A percentile compares a stretch with the other conserved stretches of the same genome.
Evolutionary conservation across 2,888 invertebrate species (phyloP).

Genomic region (Liodrosophila aerea): DNA sequence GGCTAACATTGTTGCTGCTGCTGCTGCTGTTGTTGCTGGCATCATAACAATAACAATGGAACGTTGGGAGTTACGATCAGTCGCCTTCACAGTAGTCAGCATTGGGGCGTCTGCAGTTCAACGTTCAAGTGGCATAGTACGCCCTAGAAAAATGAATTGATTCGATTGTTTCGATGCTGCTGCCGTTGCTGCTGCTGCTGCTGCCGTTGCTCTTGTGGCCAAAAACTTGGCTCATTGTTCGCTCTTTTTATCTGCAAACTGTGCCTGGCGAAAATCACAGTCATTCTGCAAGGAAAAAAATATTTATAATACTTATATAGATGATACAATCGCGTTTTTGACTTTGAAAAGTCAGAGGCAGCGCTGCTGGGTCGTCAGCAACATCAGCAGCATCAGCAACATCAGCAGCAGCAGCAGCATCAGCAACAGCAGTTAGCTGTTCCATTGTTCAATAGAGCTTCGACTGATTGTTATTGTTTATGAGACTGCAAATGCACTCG

Average conservation of each 20-base stretch:
- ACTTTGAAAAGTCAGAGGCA: conserved; percentile 74
- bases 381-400: conserved; percentile 25
- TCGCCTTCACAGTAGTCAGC: conserved; percentile 79
- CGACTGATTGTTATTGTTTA: conserved; percentile 63
- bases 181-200: conserved; percentile 13
- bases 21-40: conserved; percentile 38
- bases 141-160: conserved; percentile 80
- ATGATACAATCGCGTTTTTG: conserved; percentile 80
- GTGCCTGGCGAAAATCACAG: conserved; percentile 53
- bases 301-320: conserved; percentile 32
- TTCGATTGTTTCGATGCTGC: conserved; percentile 67
- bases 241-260: conserved; percentile 62
- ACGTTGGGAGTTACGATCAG: conserved; percentile 43
- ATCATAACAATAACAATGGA: conserved; percentile 63
- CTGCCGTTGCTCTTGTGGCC: conserved; percentile 46
- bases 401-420: conserved; percentile 28
- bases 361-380: conserved; percentile 29
- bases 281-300: conserved; percentile 24
- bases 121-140: conserved; percentile 82
- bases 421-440: conserved; percentile 25
- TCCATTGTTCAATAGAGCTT: conserved; percentile 65
- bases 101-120: conserved; percentile 82
- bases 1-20: conserved; percentile 15
- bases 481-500: conserved; percentile 56
- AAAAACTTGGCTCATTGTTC: conserved; percentile 48